Base-by-base conservation (phyloP, 2,888 invertebrate species). In the Drosophila imparisetae region DNA sequence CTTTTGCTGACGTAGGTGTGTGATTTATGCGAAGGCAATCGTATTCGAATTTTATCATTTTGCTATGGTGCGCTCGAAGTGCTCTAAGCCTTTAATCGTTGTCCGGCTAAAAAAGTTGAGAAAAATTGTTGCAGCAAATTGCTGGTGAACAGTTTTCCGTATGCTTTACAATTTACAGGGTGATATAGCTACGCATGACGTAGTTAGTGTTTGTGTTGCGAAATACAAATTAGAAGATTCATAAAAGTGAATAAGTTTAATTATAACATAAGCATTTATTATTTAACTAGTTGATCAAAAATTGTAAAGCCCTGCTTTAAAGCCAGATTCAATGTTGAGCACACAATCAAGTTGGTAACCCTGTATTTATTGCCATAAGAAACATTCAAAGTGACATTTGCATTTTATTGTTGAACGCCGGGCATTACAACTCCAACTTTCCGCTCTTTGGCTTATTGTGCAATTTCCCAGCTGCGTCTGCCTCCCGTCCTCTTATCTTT, bases 371-470 rank as follows among this genome's bases (percentile, higher is more conserved):
- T 72, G 64, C 71, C 53, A 61, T 67, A 76, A 65, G 80, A 79
- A 78, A 78, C 79, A 80, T 81, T 72, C 72, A 79, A 78, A 79
- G 81, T 75, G 84, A 80, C 86, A 85, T 85, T 85, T 85, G 86
- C 85, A 85, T 85, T 83, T 86, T 83, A 86, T 86, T 85, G 85
- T 83, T 78, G 78, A 75, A 75, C 66, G 72, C 69, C 64, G 68
- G 72, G 80, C 81, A 83, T 83, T 81, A 80, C 81, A 81, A 80
- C 64, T 69, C 59, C 80, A 80, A 80, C 75, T 81, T 83, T 83
- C 70, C 70, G 80, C 75, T 81, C 67, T 79, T 80, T 80, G 81
- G 81, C 81, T 81, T 81, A 81, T 81, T 79, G 79, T 80, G 82
- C 78, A 81, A 83, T 81, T 82, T 81, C 72, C 72, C 69, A 61